phyloP scores from a whole-genome alignment of 2,113 vertebrate genomes.

The Apistogramma diplotaenia region DNA sequence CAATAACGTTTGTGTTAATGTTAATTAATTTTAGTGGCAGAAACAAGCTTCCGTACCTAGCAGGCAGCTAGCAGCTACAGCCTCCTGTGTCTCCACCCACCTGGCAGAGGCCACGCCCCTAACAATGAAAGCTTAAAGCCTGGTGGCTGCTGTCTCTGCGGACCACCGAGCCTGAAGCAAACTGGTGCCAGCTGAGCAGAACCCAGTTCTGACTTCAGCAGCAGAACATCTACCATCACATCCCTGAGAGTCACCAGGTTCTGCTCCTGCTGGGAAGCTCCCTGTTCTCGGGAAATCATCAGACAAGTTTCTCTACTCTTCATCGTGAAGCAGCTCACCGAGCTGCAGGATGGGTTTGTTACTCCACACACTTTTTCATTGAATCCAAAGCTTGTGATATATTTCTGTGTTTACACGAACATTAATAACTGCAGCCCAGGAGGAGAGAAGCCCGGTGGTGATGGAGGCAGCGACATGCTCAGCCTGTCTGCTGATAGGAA shows the following conservation, averaged over 20 bases:
- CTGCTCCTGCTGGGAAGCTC: background rate
- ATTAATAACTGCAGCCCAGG: background rate
- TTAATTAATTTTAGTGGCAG: too few species aligned
- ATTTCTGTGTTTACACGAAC: background rate
- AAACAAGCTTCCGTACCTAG: too few species aligned
- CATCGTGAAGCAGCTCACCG: background rate
- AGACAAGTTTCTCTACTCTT: background rate
- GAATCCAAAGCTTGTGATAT: background rate
- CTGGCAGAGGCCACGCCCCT: background rate
- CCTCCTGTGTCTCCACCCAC: background rate
- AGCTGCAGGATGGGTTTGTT: background rate
- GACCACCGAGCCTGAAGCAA: too few species aligned
- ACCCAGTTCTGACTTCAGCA: background rate
- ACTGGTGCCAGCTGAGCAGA: background rate
- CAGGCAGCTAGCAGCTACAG: too few species aligned
- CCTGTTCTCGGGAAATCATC: background rate
- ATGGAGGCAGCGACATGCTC: slow-evolving; percentile 5
- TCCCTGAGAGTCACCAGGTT: background rate
- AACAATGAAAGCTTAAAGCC: background rate
- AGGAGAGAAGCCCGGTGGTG: background rate
- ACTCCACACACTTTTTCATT: background rate
- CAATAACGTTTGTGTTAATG: too few species aligned
- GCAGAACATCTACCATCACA: background rate
- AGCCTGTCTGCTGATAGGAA: slow-evolving; percentile 40
- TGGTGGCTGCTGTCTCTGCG: too few species aligned